Evolutionary conservation across 92 coral and sea anemone genomes (phyloP), one percentile per base, ranked within the genome.

Genomic region (Epizoanthus fatuus): DNA sequence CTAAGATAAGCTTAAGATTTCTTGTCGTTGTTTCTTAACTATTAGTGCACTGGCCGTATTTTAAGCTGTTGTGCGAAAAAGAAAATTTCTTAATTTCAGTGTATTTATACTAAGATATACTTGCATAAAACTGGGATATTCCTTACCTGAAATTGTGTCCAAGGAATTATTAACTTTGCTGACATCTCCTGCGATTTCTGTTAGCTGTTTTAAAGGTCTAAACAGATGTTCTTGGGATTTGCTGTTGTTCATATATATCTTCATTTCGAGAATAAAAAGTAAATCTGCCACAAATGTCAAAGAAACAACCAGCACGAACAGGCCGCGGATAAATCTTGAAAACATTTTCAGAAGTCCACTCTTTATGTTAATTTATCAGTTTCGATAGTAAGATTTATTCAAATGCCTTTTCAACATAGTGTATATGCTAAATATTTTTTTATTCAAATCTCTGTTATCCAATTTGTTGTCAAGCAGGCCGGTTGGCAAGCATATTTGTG

Each of bases 221-320:
- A 58, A 20, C 68, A 32, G 20, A 2, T 60, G 45, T 0, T 60
- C 82, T 38, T 40, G 56, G 2, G 71, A 20, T 4, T 44, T 62
- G 40, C 67, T 57, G 14, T 22, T 56, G 15, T 37, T 45, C 44
- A 77, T 42, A 57, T 38, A 77, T 12, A 13, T 60, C 16, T 42
- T 77, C 71, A 77, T 77, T 62, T 77, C 69, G 63, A 37, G 15
- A 77, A 77, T 77, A 17, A 77, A 77, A 60, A 77, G 20, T 62
- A 77, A 62, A 77, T 77, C 82, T 0, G 82, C 82, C 19, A 60
- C 57, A 19, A 77, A 77, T 12, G 82, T 77, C 25, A 77, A 40
- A 22, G 82, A 68, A 16, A 77, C 82, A 60, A 77, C 82, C 13
- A 77, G 29, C 29, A 77, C 70, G 51, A 77, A 62, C 42, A 77